Conservation (phyloP, 1,140 invertebrate genomes). For the Metaphire vulgaris region DNA sequence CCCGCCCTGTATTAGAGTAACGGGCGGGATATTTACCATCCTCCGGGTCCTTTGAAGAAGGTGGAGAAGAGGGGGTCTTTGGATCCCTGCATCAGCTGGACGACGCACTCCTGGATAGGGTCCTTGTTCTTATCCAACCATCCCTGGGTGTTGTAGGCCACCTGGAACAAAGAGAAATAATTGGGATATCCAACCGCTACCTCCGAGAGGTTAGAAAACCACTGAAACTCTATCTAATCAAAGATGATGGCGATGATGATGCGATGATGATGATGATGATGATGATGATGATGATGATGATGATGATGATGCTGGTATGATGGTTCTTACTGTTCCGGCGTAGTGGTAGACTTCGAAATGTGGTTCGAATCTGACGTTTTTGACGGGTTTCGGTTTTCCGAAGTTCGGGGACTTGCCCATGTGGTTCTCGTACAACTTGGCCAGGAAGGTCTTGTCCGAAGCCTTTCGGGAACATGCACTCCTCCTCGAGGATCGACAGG, state of each 20-base stretch:
- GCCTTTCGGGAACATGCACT: constrained; percentile 99
- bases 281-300: too few relatives aligned
- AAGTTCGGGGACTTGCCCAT: constrained; percentile 96
- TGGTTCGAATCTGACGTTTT: constrained; percentile 85
- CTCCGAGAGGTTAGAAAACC: too few relatives aligned
- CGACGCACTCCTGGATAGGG: constrained; percentile 96
- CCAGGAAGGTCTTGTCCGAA: constrained; percentile 91
- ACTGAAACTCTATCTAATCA: too few relatives aligned
- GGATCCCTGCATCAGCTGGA: constrained; percentile 84
- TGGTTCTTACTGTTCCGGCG: constrained; percentile 75
- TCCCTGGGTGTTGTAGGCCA: constrained; percentile 90
- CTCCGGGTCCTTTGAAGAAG: constrained; percentile 28
- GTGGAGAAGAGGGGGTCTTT: constrained; percentile 71
- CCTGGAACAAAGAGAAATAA: constrained; percentile 3
- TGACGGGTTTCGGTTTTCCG: constrained; percentile 80
- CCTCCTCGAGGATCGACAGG: constrained; percentile 99
- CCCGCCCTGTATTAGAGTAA: too few relatives aligned
- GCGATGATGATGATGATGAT: too few relatives aligned
- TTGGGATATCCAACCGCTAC: too few relatives aligned
- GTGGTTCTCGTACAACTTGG: constrained; percentile 96
- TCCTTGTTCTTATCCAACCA: constrained; percentile 99
- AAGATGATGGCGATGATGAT: too few relatives aligned
- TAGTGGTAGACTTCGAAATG: constrained; percentile 99
- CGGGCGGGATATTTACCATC: too few relatives aligned
- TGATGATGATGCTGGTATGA: too few relatives aligned